Evolutionary conservation across 2,113 vertebrate species (phyloP).

Genomic region (Dunckerocampus dactyliophorus): DNA sequence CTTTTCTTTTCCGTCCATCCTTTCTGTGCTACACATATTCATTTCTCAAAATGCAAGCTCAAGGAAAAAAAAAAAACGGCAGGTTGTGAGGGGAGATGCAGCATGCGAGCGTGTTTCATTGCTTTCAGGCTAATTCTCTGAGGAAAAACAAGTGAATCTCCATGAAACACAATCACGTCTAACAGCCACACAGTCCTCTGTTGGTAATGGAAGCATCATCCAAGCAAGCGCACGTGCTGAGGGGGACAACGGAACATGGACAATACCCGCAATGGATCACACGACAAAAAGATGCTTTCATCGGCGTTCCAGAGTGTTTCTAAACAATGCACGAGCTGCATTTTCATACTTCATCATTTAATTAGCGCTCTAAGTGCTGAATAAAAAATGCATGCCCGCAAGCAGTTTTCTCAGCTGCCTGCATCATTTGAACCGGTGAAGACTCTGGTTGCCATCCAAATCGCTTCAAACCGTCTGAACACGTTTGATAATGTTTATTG

Average conservation of each 20-base stretch:
- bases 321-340: conserved; percentile 12
- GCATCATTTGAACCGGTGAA: background rate
- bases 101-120: background rate
- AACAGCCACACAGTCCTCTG: background rate
- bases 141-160: background rate
- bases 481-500: conserved; percentile 1
- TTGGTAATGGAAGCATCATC: background rate
- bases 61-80: background rate
- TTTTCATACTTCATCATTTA: conserved; percentile 16
- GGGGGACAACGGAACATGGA: background rate
- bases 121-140: background rate
- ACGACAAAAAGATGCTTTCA: background rate
- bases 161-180: background rate
- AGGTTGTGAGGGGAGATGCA: background rate
- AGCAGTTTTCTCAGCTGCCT: conserved; percentile 16
- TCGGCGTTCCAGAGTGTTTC: conserved; percentile 5
- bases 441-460: background rate
- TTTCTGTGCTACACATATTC: background rate
- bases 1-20: conserved; percentile 6
- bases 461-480: conserved; percentile 4
- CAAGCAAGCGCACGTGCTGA: background rate
- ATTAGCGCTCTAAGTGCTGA: conserved; percentile 13
- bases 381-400: conserved; percentile 22
- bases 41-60: background rate
- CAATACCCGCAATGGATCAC: conserved; percentile 1